phyloP scores from a whole-genome alignment of 2,113 vertebrate species.

The Gallinago jamesoni region DNA sequence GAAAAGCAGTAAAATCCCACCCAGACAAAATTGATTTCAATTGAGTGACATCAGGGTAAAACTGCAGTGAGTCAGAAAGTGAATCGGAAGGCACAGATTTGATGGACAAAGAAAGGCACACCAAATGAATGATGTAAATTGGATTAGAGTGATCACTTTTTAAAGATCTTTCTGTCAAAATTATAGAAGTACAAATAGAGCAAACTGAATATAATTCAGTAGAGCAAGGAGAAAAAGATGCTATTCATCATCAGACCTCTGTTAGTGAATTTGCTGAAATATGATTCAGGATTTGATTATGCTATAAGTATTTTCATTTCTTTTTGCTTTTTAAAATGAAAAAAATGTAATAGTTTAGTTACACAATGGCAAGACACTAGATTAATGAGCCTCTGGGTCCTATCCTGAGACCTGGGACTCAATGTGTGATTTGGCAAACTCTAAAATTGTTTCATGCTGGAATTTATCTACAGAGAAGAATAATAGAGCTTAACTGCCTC shows the following conservation, averaged over 20 bases:
- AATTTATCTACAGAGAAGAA: neutral
- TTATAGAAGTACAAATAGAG: neutral
- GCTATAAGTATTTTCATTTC: neutral
- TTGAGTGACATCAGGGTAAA: neutral
- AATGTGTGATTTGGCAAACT: neutral
- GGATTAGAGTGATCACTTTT: neutral
- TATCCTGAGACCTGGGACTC: neutral
- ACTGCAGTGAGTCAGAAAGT: neutral
- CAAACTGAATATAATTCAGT: neutral
- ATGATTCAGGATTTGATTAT: neutral
- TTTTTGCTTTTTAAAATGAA: neutral
- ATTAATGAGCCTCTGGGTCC: neutral
- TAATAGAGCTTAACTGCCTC: neutral
- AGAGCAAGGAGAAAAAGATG: neutral
- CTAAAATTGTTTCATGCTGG: neutral
- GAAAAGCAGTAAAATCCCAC: neutral
- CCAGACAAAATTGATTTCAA: neutral
- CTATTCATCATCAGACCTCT: neutral
- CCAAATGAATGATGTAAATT: neutral
- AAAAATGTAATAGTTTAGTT: neutral
- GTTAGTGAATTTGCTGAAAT: neutral
- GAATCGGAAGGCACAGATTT: neutral
- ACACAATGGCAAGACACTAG: neutral
- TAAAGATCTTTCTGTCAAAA: neutral
- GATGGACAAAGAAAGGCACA: neutral